Evolutionary conservation across 2,797 vertebrate species (phyloP), one percentile per base, ranked within the genome.

Genomic region (Momotus momota): DNA sequence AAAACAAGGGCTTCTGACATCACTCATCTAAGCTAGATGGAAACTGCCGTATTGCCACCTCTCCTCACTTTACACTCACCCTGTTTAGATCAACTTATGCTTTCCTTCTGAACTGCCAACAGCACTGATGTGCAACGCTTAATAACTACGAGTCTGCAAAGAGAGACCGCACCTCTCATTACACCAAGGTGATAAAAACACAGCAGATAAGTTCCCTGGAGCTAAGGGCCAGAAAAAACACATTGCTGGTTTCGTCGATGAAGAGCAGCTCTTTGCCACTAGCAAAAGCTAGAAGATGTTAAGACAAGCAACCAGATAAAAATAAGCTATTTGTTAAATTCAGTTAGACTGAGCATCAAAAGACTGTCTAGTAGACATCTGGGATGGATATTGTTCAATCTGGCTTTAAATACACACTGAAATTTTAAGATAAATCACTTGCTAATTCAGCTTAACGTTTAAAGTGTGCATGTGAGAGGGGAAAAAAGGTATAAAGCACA

Each of bases 381-480:
- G 75, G 79, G 64, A 54, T 27, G 25, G 51, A 16, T 22, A 38
- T 23, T 41, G 38, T 9, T 84, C 66, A 71, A 58, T 14, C 38
- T 69, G 66, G n/a, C 46, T 86, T 60, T 16, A 66, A 83, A 78
- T 1, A 21, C 0, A 13, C 57, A 46, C 27, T 65, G 48, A 40
- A 61, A 38, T 33, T 12, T 33, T 19, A 41, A 22, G 19, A 1
- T 4, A 7, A 81, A 2, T 41, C 31, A 52, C 41, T 66, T 43
- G 43, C 10, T 66, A 33, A 54, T 58, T 60, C 67, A 91, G 21
- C 12, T 75, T 6, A 43, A 57, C 7, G 29, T n/a, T 40, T 49
- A 0, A 51, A 57, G 38, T 3, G 27, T 35, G 46, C 12, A 12
- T 0, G 9, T 4, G 35, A 55, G 40, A 35, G 23, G 60, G 41